Conservation (phyloP, 1,140 invertebrate genomes). For the Hesperophylax magnus region DNA sequence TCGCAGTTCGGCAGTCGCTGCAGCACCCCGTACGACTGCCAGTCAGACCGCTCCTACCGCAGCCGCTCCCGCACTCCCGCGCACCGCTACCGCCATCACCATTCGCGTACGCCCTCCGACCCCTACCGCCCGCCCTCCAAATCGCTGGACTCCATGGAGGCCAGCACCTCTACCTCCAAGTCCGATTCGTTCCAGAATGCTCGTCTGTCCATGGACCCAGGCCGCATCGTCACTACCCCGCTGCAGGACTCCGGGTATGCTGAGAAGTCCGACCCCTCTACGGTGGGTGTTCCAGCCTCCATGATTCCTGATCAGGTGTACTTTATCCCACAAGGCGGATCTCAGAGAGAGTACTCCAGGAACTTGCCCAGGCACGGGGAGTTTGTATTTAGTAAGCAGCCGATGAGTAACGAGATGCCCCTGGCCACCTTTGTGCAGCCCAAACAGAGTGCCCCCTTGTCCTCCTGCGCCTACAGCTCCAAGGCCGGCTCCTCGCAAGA, state of each 20-base stretch:
- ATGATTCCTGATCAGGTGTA: constrained; percentile 13
- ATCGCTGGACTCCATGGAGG: neutral
- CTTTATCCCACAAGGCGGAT: neutral
- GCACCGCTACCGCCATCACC: constrained; percentile 50
- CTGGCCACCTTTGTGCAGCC: constrained; percentile 16
- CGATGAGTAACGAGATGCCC: neutral
- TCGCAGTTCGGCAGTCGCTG: constrained; percentile 63
- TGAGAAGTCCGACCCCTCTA: constrained; percentile 9
- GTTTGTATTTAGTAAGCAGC: constrained; percentile 30
- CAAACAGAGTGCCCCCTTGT: neutral
- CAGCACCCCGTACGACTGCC: constrained; percentile 60
- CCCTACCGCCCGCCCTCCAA: constrained; percentile 11
- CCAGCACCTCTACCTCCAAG: constrained; percentile 8
- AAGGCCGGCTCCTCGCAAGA: neutral
- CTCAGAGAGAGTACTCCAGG: neutral
- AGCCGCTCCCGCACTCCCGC: constrained; percentile 67
- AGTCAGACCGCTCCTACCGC: constrained; percentile 66
- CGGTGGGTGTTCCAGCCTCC: too few species aligned
- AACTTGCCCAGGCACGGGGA: constrained; percentile 14
- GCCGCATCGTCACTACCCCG: constrained; percentile 29
- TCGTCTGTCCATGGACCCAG: neutral
- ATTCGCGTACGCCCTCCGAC: constrained; percentile 19
- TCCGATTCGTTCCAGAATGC: constrained; percentile 29
- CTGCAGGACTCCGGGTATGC: constrained; percentile 30
- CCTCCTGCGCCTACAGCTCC: constrained; percentile 4